Conservation (phyloP, 2,797 vertebrate species). For the Tiaroga cobitis region DNA sequence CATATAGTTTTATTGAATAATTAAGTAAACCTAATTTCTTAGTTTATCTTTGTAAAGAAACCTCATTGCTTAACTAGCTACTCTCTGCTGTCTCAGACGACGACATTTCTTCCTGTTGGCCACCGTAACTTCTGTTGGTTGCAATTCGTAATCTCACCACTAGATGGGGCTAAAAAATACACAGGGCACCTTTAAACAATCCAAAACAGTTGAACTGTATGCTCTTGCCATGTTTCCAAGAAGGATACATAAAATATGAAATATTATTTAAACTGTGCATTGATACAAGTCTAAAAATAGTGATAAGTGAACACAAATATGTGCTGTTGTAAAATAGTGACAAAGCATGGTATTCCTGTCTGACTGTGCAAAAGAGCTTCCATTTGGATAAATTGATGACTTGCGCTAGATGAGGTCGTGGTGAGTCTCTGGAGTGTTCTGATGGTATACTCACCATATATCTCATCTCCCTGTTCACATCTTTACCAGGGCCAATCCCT, state of each 20-base stretch:
- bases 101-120: too few relatives aligned
- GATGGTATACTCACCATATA: slow-evolving; percentile 62
- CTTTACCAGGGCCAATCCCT: slow-evolving; percentile 58
- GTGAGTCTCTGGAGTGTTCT: slow-evolving; percentile 32
- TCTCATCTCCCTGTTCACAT: slow-evolving; percentile 51
- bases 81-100: too few relatives aligned
- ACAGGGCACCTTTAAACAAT: not conserved
- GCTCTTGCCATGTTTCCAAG: not conserved
- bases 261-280: not conserved
- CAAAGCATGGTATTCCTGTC: not conserved
- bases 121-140: too few relatives aligned
- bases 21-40: too few relatives aligned
- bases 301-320: not conserved
- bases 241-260: not conserved
- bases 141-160: too few relatives aligned
- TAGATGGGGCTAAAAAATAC: too few relatives aligned
- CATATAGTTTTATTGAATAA: too few relatives aligned
- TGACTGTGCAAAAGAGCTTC: not conserved
- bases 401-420: slow-evolving; percentile 16
- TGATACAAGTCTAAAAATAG: not conserved
- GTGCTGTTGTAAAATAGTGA: not conserved
- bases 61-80: too few relatives aligned
- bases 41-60: too few relatives aligned
- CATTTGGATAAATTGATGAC: not conserved
- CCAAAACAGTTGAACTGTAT: not conserved